phyloP scores from a whole-genome alignment of 2,797 vertebrate genomes.

The Sebastes trivittatus region DNA sequence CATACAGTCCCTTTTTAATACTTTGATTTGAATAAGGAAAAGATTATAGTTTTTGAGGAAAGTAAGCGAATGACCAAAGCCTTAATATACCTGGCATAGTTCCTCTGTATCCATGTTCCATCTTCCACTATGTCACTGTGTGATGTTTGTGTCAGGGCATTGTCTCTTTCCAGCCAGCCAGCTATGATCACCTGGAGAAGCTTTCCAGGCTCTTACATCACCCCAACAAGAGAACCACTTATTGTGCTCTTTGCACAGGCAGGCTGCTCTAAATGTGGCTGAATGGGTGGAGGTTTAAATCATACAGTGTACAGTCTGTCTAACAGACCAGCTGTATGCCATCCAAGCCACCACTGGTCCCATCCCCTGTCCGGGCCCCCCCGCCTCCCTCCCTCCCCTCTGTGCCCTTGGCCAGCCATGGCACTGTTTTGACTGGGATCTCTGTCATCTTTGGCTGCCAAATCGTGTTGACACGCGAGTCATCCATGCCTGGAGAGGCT shows the following conservation, averaged over 20 bases:
- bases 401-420: conserved; percentile 41
- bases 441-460: conserved; percentile 79
- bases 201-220: conserved; percentile 61
- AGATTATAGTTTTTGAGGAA: background rate
- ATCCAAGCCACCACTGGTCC: conserved; percentile 53
- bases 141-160: conserved; percentile 31
- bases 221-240: conserved; percentile 42
- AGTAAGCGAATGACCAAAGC: background rate
- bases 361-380: conserved; percentile 50
- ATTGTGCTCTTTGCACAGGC: conserved; percentile 46
- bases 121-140: conserved; percentile 17
- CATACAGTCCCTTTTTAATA: background rate
- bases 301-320: conserved; percentile 57
- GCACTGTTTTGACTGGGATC: conserved; percentile 78
- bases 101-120: conserved; percentile 18
- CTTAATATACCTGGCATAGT: background rate
- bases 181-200: conserved; percentile 53
- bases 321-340: conserved; percentile 52
- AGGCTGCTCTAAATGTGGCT: conserved; percentile 34
- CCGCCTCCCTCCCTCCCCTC: background rate
- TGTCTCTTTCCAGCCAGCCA: conserved; percentile 29
- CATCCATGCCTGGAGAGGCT: conserved; percentile 56
- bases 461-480: conserved; percentile 73
- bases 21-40: background rate
- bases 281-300: conserved; percentile 44